Percentiles rank a stretch among this genome's conserved stretches.
Evolutionary conservation across 2,797 vertebrate genomes (phyloP).

Genomic region (Eupleurogrammus muticus): DNA sequence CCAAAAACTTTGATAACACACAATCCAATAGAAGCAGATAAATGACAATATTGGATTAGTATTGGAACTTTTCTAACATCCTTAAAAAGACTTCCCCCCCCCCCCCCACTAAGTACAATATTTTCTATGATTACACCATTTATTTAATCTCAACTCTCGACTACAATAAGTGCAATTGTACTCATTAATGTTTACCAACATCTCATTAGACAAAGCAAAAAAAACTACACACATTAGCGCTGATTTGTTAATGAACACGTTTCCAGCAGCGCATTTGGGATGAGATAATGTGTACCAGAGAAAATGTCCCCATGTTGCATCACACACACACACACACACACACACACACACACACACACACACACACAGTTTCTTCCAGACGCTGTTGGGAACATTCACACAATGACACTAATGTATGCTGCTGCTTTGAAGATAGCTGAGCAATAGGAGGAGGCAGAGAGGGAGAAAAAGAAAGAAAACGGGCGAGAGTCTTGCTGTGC

Average conservation of each 20-base stretch:
- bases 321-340: slow-evolving; percentile 2
- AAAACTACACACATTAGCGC: slow-evolving; percentile 6
- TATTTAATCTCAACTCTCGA: not conserved
- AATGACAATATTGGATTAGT: not conserved
- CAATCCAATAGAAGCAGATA: not conserved
- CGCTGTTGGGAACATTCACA: slow-evolving; percentile 33
- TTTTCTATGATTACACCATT: not conserved
- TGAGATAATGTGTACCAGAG: slow-evolving; percentile 24
- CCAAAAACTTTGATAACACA: not conserved
- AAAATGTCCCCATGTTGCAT: slow-evolving; percentile 17
- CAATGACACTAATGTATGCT: slow-evolving; percentile 63
- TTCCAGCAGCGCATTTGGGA: slow-evolving; percentile 9
- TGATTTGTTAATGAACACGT: slow-evolving; percentile 23
- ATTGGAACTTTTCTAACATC: not conserved
- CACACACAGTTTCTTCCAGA: slow-evolving; percentile 22
- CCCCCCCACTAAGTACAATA: not conserved
- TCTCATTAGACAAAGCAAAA: not conserved
- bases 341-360: slow-evolving; percentile 15
- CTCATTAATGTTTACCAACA: not conserved
- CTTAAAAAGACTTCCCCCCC: too few relatives aligned
- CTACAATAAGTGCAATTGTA: not conserved
- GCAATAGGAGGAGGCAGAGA: slow-evolving; percentile 18
- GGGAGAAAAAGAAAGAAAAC: slow-evolving; percentile 2
- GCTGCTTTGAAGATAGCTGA: slow-evolving; percentile 60
- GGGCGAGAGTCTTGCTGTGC: slow-evolving; percentile 15